Conservation (phyloP, 2,888 invertebrate species). For the Ochlodes sylvanus region DNA sequence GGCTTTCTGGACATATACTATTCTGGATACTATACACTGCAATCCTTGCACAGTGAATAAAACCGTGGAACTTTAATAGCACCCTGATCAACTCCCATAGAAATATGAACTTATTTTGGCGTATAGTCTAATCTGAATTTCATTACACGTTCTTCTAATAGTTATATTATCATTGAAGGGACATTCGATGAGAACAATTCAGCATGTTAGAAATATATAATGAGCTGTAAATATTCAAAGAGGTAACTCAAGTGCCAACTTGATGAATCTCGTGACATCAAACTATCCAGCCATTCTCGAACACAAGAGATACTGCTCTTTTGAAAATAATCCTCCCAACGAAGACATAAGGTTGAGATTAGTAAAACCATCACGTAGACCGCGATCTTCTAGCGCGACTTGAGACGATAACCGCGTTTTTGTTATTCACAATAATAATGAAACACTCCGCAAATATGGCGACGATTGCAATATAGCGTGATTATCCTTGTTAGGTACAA, state of each 20-base stretch:
- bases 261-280: background rate
- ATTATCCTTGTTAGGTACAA: background rate
- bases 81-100: background rate
- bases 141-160: no score
- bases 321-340: background rate
- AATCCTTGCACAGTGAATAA: background rate
- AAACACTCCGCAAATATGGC: background rate
- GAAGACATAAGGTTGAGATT: slow-evolving; percentile 3
- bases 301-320: background rate
- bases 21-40: no score
- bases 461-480: background rate
- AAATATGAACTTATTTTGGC: no score
- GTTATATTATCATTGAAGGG: no score
- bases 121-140: no score
- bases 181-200: background rate
- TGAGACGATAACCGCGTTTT: slow-evolving; percentile 13
- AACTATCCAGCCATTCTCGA: background rate
- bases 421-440: slow-evolving; percentile 14
- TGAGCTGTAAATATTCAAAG: slow-evolving; percentile 3
- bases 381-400: slow-evolving; percentile 3
- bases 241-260: background rate
- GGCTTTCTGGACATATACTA: background rate
- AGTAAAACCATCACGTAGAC: background rate
- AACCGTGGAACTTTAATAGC: background rate
- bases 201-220: background rate